A percentile compares a stretch with the other conserved stretches of the same genome.
Evolutionary conservation across 1,140 invertebrate genomes (phyloP).

Genomic region (Parasteatoda tepidariorum): DNA sequence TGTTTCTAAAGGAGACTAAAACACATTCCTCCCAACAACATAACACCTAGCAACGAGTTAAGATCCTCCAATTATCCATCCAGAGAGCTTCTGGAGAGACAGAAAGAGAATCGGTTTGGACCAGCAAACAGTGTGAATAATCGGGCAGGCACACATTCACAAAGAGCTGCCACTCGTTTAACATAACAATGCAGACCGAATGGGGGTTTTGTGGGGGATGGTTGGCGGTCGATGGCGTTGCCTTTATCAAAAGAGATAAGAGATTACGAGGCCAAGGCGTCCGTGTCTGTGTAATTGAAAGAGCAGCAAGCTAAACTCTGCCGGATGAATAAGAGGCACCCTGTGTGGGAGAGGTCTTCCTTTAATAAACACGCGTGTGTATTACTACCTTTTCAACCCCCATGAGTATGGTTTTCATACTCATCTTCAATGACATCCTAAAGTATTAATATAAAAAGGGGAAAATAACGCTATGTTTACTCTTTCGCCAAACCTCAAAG

Average conservation of each 20-base stretch:
- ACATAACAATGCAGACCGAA: background rate
- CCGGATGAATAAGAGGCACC: background rate
- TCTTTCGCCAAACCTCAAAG: background rate
- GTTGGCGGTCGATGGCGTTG: background rate
- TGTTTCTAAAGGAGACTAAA: background rate
- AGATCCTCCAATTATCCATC: background rate
- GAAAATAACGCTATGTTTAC: background rate
- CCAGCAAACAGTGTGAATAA: background rate
- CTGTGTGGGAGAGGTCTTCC: background rate
- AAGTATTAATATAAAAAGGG: background rate
- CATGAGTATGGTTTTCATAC: background rate
- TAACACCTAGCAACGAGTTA: background rate
- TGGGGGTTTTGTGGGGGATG: no score
- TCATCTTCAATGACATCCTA: background rate
- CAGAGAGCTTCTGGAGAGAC: background rate
- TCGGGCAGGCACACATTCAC: background rate
- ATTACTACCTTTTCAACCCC: background rate
- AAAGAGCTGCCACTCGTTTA: background rate
- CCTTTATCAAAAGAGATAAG: background rate
- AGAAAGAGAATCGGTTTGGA: no score
- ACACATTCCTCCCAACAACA: background rate
- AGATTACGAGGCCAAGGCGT: background rate
- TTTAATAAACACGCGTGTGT: background rate
- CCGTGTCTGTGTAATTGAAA: background rate
- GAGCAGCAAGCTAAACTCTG: background rate